These are phyloP conservation scores for Drosophila leonis DNA, from an alignment of 2,888 invertebrate species.

Conservation along the genomic window DNA sequence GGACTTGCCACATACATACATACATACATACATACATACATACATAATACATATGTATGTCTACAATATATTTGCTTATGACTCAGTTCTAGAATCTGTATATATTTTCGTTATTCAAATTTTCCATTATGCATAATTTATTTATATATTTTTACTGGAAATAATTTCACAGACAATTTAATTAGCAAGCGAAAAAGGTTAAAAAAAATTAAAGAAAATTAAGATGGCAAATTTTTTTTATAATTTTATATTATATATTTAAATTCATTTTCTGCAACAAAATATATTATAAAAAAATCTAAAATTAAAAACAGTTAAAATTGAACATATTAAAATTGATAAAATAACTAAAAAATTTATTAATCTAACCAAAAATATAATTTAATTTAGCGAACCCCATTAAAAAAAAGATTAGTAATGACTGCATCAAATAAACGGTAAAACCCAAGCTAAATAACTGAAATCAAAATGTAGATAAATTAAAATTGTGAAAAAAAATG, in stretches of 20 bases:
- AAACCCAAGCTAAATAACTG: background rate
- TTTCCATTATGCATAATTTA: too few relatives aligned
- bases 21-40: too few relatives aligned
- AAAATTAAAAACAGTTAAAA: background rate
- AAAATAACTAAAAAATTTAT: background rate
- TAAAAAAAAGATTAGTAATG: constrained; percentile 1
- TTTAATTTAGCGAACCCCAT: background rate
- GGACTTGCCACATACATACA: background rate
- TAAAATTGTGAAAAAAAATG: background rate
- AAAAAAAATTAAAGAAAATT: background rate
- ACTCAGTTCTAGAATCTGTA: background rate
- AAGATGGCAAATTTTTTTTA: too few relatives aligned
- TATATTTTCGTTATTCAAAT: too few relatives aligned
- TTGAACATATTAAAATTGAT: background rate
- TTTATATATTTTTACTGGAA: background rate
- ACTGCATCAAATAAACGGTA: background rate
- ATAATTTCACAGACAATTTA: background rate
- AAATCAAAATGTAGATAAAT: background rate
- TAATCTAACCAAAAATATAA: background rate
- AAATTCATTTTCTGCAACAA: background rate
- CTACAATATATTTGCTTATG: background rate
- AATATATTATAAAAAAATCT: background rate
- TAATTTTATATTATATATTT: too few relatives aligned
- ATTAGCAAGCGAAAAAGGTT: background rate
- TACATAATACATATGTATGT: too few relatives aligned